Conservation (phyloP, 2,888 invertebrate species). For the Dasypolia templi region DNA sequence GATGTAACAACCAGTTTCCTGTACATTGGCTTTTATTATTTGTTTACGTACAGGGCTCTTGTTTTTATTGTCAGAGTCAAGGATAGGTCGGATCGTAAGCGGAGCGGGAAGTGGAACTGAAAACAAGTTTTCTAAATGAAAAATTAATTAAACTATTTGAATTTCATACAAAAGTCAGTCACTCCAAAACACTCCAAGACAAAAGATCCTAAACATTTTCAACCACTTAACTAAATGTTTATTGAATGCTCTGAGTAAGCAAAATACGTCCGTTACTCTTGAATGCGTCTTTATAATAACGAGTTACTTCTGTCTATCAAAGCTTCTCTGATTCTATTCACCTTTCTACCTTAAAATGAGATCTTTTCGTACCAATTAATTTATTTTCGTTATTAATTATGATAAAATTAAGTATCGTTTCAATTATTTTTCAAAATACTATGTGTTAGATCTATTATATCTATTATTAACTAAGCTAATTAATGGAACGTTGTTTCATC, state of each 20-base stretch:
- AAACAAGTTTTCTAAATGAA: not conserved
- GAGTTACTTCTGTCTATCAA: not conserved
- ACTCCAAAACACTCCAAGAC: too few species aligned
- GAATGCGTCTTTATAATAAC: not conserved
- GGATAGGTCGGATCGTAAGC: not conserved
- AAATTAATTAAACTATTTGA: too few species aligned
- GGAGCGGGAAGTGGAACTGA: not conserved
- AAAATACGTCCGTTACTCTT: not conserved
- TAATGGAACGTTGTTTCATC: not conserved
- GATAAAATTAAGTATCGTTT: too few species aligned
- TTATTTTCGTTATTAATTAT: too few species aligned
- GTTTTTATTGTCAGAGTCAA: slow-evolving; percentile 1
- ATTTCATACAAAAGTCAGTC: too few species aligned
- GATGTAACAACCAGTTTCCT: slow-evolving; percentile 27
- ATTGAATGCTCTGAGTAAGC: not conserved
- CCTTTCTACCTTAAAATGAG: not conserved
- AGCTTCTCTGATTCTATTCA: not conserved
- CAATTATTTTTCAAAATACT: too few species aligned
- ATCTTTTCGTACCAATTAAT: not conserved
- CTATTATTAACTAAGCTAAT: too few species aligned
- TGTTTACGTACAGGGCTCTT: slow-evolving; percentile 38
- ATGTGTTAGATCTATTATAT: too few species aligned
- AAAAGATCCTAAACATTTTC: too few species aligned
- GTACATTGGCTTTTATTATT: slow-evolving; percentile 54
- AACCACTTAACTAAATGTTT: not conserved